Percentiles rank a stretch among this genome's conserved stretches.
These are phyloP conservation scores for Bedellia somnulentella DNA, from an alignment of 2,888 invertebrate genomes.

Conservation along the genomic window DNA sequence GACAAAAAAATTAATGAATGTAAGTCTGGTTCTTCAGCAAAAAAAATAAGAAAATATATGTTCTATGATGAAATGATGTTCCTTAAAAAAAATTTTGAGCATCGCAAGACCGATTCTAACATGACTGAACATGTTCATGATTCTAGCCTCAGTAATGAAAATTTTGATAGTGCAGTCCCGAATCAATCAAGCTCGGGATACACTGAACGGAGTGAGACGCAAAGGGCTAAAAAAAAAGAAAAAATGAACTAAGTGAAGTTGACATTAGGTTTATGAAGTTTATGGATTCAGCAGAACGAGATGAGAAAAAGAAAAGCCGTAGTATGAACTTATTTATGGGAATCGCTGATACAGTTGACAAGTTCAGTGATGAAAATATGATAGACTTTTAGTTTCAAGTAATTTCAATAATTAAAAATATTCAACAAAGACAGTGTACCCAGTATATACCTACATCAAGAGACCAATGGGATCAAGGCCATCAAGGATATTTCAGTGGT, in stretches of 20 bases:
- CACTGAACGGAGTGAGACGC: constrained; percentile 12
- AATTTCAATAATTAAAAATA: constrained; percentile 13
- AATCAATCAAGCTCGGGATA: constrained; percentile 12
- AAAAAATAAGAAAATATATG: background rate
- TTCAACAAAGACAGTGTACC: constrained; percentile 12
- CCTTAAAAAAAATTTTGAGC: constrained; percentile 5
- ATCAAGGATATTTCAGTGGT: constrained; percentile 13
- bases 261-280: constrained; percentile 12
- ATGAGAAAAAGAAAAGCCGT: constrained; percentile 13
- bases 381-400: constrained; percentile 14
- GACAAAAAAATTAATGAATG: constrained; percentile 10
- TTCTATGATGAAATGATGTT: background rate
- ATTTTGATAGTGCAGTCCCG: constrained; percentile 13
- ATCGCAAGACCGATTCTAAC: constrained; percentile 13
- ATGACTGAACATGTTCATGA: constrained; percentile 13
- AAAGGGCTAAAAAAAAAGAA: constrained; percentile 10
- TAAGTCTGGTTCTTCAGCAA: constrained; percentile 10
- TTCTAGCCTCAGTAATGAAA: constrained; percentile 11
- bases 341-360: constrained; percentile 13
- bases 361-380: constrained; percentile 13
- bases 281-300: constrained; percentile 12
- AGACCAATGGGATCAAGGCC: constrained; percentile 14
- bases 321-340: constrained; percentile 13
- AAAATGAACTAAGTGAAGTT: constrained; percentile 12
- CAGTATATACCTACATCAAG: constrained; percentile 13